Evolutionary conservation across 2,797 vertebrate genomes (phyloP).

Genomic region (Onychomys torridus): DNA sequence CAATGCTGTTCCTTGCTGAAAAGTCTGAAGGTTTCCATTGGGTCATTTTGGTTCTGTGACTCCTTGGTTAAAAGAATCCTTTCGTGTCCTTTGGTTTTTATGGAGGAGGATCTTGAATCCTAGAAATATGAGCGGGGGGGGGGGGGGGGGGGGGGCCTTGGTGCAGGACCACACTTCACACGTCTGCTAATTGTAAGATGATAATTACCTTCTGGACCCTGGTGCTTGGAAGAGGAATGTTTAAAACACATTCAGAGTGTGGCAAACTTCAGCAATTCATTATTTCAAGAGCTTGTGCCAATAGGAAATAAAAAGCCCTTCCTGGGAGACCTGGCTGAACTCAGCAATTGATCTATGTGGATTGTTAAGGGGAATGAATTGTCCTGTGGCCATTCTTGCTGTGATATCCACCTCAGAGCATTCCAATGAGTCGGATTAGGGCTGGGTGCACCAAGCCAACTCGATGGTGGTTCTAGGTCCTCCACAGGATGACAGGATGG

Average conservation of each 20-base stretch:
- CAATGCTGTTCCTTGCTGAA: neutral
- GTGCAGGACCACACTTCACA: neutral
- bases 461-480: neutral
- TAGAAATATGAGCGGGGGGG: neutral
- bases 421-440: neutral
- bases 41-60: neutral
- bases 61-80: neutral
- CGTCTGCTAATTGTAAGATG: neutral
- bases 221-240: slow-evolving; percentile 32
- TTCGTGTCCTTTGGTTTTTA: neutral
- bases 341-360: neutral
- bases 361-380: neutral
- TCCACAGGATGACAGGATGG: neutral
- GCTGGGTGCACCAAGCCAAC: too few relatives aligned
- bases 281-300: slow-evolving; percentile 24
- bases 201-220: neutral
- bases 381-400: neutral
- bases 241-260: slow-evolving; percentile 35
- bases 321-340: slow-evolving; percentile 45
- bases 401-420: neutral
- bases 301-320: slow-evolving; percentile 9
- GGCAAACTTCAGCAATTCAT: slow-evolving; percentile 37
- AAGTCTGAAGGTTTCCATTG: neutral
- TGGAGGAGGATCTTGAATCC: neutral
- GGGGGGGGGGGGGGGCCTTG: neutral